Evolutionary conservation across 1,140 invertebrate species (phyloP).

Genomic region (Zaprionus gabonicus): DNA sequence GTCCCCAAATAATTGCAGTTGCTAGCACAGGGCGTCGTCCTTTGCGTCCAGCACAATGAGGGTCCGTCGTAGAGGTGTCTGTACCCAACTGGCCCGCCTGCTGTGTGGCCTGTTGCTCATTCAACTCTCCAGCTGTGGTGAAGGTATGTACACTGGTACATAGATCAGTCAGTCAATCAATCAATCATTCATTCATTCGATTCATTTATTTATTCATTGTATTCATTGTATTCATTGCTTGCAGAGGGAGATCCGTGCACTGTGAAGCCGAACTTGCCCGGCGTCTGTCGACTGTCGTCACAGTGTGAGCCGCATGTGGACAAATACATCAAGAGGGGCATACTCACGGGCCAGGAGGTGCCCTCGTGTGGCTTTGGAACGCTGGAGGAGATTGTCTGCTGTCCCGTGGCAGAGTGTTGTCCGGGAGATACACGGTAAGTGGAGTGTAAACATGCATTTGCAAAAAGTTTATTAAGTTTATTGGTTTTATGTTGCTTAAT

Average conservation of each 20-base stretch:
- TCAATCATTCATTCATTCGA: background rate
- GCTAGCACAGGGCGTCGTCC: background rate
- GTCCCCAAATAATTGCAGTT: too few relatives aligned
- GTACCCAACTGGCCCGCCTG: background rate
- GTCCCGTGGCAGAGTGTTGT: conserved; percentile 59
- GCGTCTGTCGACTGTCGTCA: conserved; percentile 42
- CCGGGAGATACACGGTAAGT: conserved; percentile 26
- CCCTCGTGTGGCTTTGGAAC: conserved; percentile 60
- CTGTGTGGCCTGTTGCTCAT: conserved; percentile 20
- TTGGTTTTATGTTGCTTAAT: conserved; percentile 15
- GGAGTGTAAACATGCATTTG: background rate
- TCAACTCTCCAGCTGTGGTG: background rate
- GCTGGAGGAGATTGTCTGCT: conserved; percentile 72
- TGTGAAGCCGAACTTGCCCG: conserved; percentile 34
- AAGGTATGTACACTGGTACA: conserved; percentile 15
- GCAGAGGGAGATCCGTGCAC: conserved; percentile 54
- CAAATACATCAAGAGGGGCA: conserved; percentile 49
- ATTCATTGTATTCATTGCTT: background rate
- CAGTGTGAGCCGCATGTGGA: conserved; percentile 53
- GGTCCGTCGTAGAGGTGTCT: background rate
- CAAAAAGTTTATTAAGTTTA: background rate
- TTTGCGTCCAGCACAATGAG: conserved; percentile 6
- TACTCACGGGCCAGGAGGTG: conserved; percentile 38
- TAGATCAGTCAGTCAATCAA: too few relatives aligned
- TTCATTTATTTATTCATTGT: background rate